Evolutionary conservation across 53 echinoderm and acorn worm genomes (phyloP).

Genomic region (Hippasteria phrygiana): DNA sequence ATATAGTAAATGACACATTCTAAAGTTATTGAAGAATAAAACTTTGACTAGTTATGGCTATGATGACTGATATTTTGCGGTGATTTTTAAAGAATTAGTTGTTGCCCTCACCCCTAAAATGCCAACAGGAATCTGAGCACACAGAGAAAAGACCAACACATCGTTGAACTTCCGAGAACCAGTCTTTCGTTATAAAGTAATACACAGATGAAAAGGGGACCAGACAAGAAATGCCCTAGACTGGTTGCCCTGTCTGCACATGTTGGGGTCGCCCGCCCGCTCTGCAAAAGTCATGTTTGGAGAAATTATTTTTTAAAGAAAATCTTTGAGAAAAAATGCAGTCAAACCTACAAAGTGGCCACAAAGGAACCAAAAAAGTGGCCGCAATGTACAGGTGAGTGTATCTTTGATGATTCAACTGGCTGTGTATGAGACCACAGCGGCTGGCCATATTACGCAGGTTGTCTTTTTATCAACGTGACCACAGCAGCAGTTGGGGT

Average conservation of each 20-base stretch:
- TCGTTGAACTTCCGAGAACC: neutral
- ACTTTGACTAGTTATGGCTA: neutral
- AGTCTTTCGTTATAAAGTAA: neutral
- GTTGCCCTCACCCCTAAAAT: neutral
- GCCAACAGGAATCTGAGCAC: conserved; percentile 10
- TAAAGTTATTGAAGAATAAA: neutral
- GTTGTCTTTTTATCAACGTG: no score
- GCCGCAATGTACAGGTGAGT: no score
- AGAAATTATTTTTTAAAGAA: no score
- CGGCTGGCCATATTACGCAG: no score
- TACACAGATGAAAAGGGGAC: neutral
- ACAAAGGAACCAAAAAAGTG: no score
- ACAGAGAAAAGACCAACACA: conserved; percentile 16
- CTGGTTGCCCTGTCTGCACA: conserved; percentile 6
- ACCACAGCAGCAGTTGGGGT: no score
- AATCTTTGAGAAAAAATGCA: no score
- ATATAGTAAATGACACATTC: neutral
- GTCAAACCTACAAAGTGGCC: no score
- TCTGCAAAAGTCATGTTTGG: no score
- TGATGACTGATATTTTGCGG: neutral
- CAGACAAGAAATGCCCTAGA: conserved; percentile 12
- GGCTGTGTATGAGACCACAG: no score
- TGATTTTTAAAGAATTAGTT: conserved; percentile 2
- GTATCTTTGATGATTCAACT: no score
- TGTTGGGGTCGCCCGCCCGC: neutral